Evolutionary conservation across 2,888 invertebrate species (phyloP).

Genomic region (Argyresthia goedartella): DNA sequence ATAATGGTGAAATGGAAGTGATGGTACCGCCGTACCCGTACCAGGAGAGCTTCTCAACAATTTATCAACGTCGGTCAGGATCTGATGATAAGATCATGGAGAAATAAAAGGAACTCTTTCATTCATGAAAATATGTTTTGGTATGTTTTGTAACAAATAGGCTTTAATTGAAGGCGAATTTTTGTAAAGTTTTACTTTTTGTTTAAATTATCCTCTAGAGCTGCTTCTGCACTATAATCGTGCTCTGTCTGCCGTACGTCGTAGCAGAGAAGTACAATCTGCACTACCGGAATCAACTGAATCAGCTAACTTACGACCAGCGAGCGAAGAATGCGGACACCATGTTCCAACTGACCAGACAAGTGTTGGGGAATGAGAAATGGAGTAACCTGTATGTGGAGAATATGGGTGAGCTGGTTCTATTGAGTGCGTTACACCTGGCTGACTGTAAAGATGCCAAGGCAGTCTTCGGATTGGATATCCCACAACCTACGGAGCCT

Average conservation of each 20-base stretch:
- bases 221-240: conserved; percentile 44
- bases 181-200: no score
- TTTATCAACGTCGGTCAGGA: no score
- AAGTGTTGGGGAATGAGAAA: conserved; percentile 37
- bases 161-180: no score
- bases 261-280: conserved; percentile 42
- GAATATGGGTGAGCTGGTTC: conserved; percentile 47
- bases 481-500: conserved; percentile 33
- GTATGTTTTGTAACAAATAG: no score
- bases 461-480: conserved; percentile 28
- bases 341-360: conserved; percentile 37
- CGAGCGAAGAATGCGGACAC: conserved; percentile 26
- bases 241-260: conserved; percentile 46
- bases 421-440: conserved; percentile 33
- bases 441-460: conserved; percentile 40
- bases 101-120: no score
- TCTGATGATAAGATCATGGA: no score
- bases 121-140: no score
- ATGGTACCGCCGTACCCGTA: no score
- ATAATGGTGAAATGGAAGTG: no score
- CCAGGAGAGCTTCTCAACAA: no score
- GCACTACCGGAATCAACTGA: conserved; percentile 20
- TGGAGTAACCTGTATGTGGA: conserved; percentile 47
- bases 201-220: conserved; percentile 34
- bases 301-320: conserved; percentile 18